These are phyloP conservation scores for Patella caerulea DNA, from an alignment of 2,888 invertebrate species.

Conservation along the genomic window DNA sequence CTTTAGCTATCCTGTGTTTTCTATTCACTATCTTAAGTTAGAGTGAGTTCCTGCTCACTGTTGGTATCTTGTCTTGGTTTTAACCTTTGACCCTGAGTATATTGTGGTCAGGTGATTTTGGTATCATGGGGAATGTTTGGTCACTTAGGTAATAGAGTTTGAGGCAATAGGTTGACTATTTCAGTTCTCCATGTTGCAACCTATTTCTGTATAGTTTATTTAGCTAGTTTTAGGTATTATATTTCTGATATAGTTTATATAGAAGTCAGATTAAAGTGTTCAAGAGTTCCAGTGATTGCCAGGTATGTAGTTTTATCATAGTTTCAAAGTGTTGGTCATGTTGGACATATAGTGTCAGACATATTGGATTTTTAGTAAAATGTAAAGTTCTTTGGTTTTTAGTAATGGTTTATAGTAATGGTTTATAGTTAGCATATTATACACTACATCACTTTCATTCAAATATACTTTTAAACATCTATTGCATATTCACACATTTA, in stretches of 20 bases:
- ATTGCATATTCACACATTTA: no score
- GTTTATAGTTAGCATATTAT: neutral
- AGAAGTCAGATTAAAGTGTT: no score
- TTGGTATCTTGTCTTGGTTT: neutral
- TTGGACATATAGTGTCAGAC: neutral
- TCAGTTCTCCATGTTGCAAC: no score
- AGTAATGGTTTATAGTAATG: conserved; percentile 2
- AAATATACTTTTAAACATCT: conserved; percentile 1
- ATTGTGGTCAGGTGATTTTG: no score
- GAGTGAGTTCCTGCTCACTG: neutral
- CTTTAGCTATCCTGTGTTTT: neutral
- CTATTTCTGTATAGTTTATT: no score
- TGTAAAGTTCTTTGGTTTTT: neutral
- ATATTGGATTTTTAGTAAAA: neutral
- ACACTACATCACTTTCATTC: neutral
- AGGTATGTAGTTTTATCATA: neutral
- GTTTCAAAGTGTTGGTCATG: neutral
- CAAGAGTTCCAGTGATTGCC: no score
- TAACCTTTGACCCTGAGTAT: neutral
- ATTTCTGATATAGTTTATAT: no score
- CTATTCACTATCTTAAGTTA: neutral
- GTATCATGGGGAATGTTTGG: no score
- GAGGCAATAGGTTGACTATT: no score
- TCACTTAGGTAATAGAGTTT: no score
- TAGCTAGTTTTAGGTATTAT: no score